Percentiles rank a stretch among this genome's conserved stretches.
phyloP scores from a whole-genome alignment of 2,888 invertebrate genomes.

The Dasysyrphus tricinctus region DNA sequence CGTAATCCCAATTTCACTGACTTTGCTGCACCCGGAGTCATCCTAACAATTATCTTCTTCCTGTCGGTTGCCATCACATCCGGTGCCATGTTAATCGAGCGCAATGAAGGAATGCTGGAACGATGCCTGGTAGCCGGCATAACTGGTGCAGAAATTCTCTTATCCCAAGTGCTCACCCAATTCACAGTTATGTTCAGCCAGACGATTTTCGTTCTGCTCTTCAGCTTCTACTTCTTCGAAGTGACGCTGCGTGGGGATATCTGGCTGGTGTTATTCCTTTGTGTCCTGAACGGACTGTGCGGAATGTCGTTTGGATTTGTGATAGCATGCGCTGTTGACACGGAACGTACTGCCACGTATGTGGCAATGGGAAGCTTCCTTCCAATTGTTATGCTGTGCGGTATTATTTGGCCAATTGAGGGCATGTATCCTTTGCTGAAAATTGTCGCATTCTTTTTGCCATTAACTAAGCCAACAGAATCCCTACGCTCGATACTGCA shows the following conservation, averaged over 20 bases:
- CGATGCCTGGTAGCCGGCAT: conserved; percentile 94
- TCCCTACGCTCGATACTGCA: conserved; percentile 93
- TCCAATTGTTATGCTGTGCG: conserved; percentile 93
- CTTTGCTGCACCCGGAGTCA: conserved; percentile 96
- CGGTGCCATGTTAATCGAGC: conserved; percentile 93
- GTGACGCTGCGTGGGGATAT: conserved; percentile 91
- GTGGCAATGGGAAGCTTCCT: conserved; percentile 93
- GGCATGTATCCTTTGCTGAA: conserved; percentile 92
- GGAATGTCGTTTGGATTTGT: conserved; percentile 97
- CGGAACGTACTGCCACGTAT: conserved; percentile 93
- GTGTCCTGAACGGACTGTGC: conserved; percentile 92
- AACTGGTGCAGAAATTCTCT: conserved; percentile 90
- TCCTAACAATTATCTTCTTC: conserved; percentile 96
- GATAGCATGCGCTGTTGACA: conserved; percentile 91
- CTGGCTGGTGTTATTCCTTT: conserved; percentile 89
- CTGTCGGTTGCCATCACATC: conserved; percentile 96
- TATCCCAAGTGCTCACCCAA: conserved; percentile 94
- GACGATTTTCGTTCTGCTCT: conserved; percentile 90
- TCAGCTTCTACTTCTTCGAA: conserved; percentile 90
- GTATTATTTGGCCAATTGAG: conserved; percentile 97
- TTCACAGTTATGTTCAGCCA: conserved; percentile 94
- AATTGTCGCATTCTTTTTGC: conserved; percentile 90
- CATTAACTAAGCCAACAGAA: conserved; percentile 94
- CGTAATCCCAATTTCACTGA: conserved; percentile 93
- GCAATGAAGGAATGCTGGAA: conserved; percentile 95